Conservation (phyloP, 1,140 invertebrate genomes). For the Drosophila arawakana region DNA sequence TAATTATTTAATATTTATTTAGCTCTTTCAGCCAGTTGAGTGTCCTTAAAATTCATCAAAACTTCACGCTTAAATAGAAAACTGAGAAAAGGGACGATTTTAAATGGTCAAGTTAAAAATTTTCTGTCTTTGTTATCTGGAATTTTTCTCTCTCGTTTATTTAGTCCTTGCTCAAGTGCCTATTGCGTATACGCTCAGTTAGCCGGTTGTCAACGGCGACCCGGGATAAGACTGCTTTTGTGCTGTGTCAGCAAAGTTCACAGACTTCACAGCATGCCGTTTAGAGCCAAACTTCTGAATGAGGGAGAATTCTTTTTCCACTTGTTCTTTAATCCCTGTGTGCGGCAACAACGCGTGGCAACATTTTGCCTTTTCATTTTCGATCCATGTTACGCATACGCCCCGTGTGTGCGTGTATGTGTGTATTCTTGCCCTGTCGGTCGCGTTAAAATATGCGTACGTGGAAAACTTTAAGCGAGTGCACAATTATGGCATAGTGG, state of each 20-base stretch:
- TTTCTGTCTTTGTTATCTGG: conserved; percentile 4
- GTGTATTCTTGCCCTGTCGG: conserved; percentile 14
- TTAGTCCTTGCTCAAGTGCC: conserved; percentile 20
- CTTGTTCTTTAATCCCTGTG: conserved; percentile 51
- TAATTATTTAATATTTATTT: conserved; percentile 1
- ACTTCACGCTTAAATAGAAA: conserved; percentile 1
- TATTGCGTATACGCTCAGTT: conserved; percentile 30
- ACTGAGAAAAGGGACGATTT: neutral
- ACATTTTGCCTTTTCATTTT: conserved; percentile 67
- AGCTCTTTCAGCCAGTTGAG: neutral
- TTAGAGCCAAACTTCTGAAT: conserved; percentile 18
- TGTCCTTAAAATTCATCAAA: neutral
- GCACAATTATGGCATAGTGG: conserved; percentile 61
- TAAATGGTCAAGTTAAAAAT: conserved; percentile 14
- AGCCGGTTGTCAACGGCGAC: conserved; percentile 24
- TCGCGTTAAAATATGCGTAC: conserved; percentile 54
- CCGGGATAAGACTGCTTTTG: conserved; percentile 22
- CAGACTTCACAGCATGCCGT: conserved; percentile 21
- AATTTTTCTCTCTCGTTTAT: conserved; percentile 16
- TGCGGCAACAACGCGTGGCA: conserved; percentile 35
- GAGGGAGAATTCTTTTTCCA: conserved; percentile 42
- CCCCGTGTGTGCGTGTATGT: conserved; percentile 22
- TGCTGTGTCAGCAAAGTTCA: conserved; percentile 44
- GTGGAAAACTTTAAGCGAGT: conserved; percentile 74
- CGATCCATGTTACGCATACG: conserved; percentile 63